A percentile compares a stretch with the other conserved stretches of the same genome.
Evolutionary conservation across 1,140 invertebrate genomes (phyloP).

Genomic region (Listronotus bonariensis): DNA sequence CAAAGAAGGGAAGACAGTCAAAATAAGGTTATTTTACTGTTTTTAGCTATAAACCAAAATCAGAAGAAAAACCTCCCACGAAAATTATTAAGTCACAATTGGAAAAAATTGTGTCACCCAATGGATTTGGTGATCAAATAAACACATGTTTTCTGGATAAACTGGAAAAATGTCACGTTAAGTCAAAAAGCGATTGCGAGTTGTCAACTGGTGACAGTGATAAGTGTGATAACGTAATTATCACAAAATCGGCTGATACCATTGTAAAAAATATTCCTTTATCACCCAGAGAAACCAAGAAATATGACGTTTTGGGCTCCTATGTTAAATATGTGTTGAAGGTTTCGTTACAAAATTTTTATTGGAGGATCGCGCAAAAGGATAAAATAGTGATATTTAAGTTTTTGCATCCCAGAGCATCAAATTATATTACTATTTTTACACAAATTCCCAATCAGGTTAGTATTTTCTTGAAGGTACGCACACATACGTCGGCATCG

Average conservation of each 20-base stretch:
- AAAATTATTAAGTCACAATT: slow-evolving; percentile 13
- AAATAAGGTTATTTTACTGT: no score
- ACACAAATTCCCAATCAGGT: slow-evolving; percentile 25
- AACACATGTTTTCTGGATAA: slow-evolving; percentile 16
- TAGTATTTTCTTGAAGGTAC: slow-evolving; percentile 2
- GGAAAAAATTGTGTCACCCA: slow-evolving; percentile 1
- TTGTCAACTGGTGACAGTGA: slow-evolving; percentile 1
- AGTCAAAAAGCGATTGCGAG: slow-evolving; percentile 24
- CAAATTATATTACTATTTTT: slow-evolving; percentile 44
- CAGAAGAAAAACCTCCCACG: slow-evolving; percentile 6
- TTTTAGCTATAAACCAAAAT: background rate
- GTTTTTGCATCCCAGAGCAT: slow-evolving; percentile 58
- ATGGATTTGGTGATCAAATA: slow-evolving; percentile 16
- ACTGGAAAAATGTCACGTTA: slow-evolving; percentile 23
- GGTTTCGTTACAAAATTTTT: slow-evolving; percentile 28
- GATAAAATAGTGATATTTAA: slow-evolving; percentile 38
- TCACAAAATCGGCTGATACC: slow-evolving; percentile 39
- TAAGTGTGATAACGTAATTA: slow-evolving; percentile 1
- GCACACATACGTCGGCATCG: no score
- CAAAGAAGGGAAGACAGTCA: no score
- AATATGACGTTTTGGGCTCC: slow-evolving; percentile 10
- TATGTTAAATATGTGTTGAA: slow-evolving; percentile 34
- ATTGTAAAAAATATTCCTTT: slow-evolving; percentile 32
- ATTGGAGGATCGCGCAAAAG: slow-evolving; percentile 26
- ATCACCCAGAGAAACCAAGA: slow-evolving; percentile 19